Base-by-base conservation (phyloP, 2,888 invertebrate species). In the Ormyrus rosae region DNA sequence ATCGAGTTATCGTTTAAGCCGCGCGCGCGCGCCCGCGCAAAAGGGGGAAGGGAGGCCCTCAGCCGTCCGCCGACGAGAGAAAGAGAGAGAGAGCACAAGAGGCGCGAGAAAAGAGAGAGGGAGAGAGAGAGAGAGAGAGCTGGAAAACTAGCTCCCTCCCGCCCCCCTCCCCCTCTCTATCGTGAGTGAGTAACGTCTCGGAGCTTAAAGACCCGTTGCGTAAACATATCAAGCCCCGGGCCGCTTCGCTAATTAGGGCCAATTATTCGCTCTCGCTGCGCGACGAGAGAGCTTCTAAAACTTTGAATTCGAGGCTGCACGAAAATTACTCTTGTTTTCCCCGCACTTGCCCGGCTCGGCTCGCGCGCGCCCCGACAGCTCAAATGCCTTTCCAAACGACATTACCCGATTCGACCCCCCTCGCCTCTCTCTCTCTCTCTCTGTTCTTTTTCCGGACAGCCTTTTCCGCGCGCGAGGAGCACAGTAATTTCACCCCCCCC, bases 1-100 rank as follows among this genome's bases (percentile, higher is more conserved):
- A 88, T 87, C 86, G 87, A 86, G 86, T 89, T 88, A 88, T 88
- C 87, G 88, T 86, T 86, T 86, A 86, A 87, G 86, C 86, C 85
- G 83, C 84, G 86, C 85, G 83, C 84, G 86, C 81, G 84, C 5
- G 48, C 50, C 9, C 65, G 50, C 50, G 13, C 65, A 73, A 73
- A 73, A 13, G 9, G 9, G 65, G 65, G 9, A 48, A 0, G 51
- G 65, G 13, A 6, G 50, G 48, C 51, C 58, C 56, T 51, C 34
- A n/a, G 34, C 45, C 19, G 6, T 55, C 46, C 56, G 34, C 50
- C 58, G 58, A 5, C 45, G 1, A 19, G 56, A 50, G 71, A 8
- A n/a, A 34, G 56, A 19, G 67, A n/a, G 58, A 58, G n/a, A n/a
- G 34, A 46, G 51, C 11, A 3, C 56, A 19, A 64, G 51, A 50